Base-by-base conservation (phyloP, 2,113 vertebrate species). In the Eptesicus fuscus region DNA sequence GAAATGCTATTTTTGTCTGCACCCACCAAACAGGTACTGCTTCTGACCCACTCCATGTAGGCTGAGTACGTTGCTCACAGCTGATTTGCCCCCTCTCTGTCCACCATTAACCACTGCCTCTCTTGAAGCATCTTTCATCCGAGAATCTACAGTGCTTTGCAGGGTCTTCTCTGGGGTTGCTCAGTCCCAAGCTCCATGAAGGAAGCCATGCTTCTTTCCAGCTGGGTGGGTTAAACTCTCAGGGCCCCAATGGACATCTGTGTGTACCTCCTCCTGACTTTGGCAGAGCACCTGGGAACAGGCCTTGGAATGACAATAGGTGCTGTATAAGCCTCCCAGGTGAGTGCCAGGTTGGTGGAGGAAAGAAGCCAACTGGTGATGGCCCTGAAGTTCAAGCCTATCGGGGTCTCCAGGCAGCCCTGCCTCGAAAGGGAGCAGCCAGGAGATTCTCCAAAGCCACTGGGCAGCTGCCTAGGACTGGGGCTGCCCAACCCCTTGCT, bases 1-100 rank as follows among this genome's bases (percentile, higher is more conserved):
- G 37, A 91, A 91, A 80, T 86, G 74, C 61, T 91, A 4, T 88
- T 80, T 91, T 84, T 82, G 23, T 93, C 56, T 49, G 0, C 93
- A 79, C 70, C 49, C 61, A 32, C 67, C 61, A 87, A 65, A 44
- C 2, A 87, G 30, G 32, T 40, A 65, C 78, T 56, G 18, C 47
- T 94, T 87, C 42, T 83, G 18, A 56, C 63, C 17, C 20, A 67
- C 7, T 90, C 63, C 23, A 0, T 37, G 8, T 67, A 79, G 59
- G 14, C n/a, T 61, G 37, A 37, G 40, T 76, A 49, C 25, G 25
- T 69, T 88, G 76, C 47, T 67, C 32, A 42, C n/a, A 79, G 44
- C 49, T 90, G 61, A 79, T 69, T 16, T 74, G 30, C 25, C 49
- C 30, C 59, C 49, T 53, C 35, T 9, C 0, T 51, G 44, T 70